Base-by-base conservation (phyloP, 2,113 vertebrate genomes). In the Ptychochromis oligacanthus region DNA sequence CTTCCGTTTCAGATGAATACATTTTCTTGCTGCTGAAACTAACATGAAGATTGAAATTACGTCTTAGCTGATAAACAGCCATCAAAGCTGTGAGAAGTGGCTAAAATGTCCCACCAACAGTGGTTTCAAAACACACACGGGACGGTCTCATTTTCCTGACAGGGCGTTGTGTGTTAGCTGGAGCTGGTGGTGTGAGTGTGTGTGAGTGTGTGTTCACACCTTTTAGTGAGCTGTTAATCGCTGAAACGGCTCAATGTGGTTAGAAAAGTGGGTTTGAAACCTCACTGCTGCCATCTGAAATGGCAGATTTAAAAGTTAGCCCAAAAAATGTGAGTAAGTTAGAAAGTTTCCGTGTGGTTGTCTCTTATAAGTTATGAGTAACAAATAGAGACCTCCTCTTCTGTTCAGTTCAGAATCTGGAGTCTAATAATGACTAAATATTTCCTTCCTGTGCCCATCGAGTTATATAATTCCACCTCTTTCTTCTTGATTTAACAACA, bases 191-290 rank as follows among this genome's bases (percentile, higher is more conserved):
- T 36, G 36, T 6, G 36, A 2, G 36, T 46, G 43, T 15, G 5
- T 3, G 9, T 0, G 10, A 6, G n/a, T 14, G 22, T 57, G 12
- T 22, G 54, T 6, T 11, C 0, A n/a, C 6, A 1, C 26, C 24
- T 17, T 59, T 31, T 60, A 31, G 31, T 11, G 58, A 15, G 17
- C 26, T 4, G n/a, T 62, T 22, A 62, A 38, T 4, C 34, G 4
- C 59, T 28, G 8, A 59, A 28, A 9, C 8, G 3, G 26, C 3
- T 14, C 7, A 28, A 10, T 18, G 26, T 31, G 58, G 58, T 28
- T 59, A 31, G 28, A 59, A 59, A 59, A 17, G 26, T 4, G 17
- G 7, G 9, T n/a, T 3, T 7, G 31, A 62, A 38, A 38, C 18
- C 20, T n/a, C 11, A 22, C 34, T 14, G 10, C 18, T 62, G 18